phyloP scores from a whole-genome alignment of 2,113 vertebrate species.

The Andinoacara biseriatus region DNA sequence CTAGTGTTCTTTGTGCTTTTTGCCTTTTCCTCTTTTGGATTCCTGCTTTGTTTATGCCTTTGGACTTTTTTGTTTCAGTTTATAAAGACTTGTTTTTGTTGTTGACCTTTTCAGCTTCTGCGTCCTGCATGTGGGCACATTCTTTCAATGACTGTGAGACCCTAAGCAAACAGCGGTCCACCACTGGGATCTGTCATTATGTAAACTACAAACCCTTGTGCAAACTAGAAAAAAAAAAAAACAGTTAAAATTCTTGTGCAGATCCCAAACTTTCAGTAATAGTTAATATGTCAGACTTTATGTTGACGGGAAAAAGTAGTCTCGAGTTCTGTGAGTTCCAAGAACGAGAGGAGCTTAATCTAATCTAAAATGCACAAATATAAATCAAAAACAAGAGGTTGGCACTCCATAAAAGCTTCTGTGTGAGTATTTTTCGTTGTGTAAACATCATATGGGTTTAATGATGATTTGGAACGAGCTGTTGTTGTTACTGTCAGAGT shows the following conservation, averaged over 20 bases:
- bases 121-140: not conserved
- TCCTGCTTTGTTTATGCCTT: too few relatives aligned
- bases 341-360: not conserved
- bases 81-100: too few relatives aligned
- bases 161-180: not conserved
- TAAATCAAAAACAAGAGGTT: conserved; percentile 1
- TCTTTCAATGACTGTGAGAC: not conserved
- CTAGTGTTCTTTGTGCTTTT: too few relatives aligned
- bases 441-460: conserved; percentile 1
- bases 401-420: not conserved
- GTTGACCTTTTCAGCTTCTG: not conserved
- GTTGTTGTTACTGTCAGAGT: not conserved
- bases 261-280: not conserved
- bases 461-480: not conserved
- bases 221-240: not conserved
- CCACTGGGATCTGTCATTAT: not conserved
- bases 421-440: conserved; percentile 3
- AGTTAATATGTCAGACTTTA: not conserved
- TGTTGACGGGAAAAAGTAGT: not conserved
- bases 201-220: not conserved
- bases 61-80: too few relatives aligned
- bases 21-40: too few relatives aligned
- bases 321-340: not conserved
- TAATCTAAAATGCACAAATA: not conserved
- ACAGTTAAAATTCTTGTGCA: not conserved